phyloP scores from a whole-genome alignment of 2,888 invertebrate genomes.

The Crematogaster levior region DNA sequence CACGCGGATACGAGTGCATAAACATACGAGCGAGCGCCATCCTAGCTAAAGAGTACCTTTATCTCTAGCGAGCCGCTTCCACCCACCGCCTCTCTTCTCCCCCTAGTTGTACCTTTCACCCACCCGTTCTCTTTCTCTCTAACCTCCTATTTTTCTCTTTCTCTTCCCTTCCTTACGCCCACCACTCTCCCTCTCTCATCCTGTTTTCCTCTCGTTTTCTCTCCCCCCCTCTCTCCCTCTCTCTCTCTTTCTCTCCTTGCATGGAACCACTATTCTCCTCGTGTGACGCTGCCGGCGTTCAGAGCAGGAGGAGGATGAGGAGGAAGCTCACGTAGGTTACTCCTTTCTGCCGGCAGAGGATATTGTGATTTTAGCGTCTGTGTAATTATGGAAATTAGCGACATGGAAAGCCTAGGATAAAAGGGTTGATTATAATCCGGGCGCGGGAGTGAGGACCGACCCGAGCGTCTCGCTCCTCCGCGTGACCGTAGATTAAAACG shows the following conservation, averaged over 20 bases:
- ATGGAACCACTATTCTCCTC: slow-evolving; percentile 75
- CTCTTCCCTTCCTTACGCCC: slow-evolving; percentile 32
- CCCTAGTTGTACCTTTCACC: slow-evolving; percentile 56
- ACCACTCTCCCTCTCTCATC: slow-evolving; percentile 59
- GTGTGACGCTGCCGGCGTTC: slow-evolving; percentile 71
- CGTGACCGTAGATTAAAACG: slow-evolving; percentile 85
- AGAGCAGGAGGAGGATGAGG: slow-evolving; percentile 62
- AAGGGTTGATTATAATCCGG: slow-evolving; percentile 86
- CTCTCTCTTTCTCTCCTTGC: slow-evolving; percentile 65
- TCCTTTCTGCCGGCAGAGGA: slow-evolving; percentile 84
- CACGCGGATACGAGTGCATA: slow-evolving; percentile 85
- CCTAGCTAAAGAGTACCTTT: slow-evolving; percentile 84
- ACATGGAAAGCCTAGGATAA: slow-evolving; percentile 86
- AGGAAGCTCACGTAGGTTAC: slow-evolving; percentile 83
- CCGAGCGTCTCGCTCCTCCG: slow-evolving; percentile 73
- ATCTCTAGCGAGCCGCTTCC: slow-evolving; percentile 83
- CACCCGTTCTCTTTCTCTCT: slow-evolving; percentile 63
- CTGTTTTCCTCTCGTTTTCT: slow-evolving; percentile 53
- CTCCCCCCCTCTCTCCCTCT: slow-evolving; percentile 53
- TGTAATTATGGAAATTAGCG: slow-evolving; percentile 86
- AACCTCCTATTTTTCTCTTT: slow-evolving; percentile 42
- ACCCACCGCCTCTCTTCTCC: slow-evolving; percentile 63
- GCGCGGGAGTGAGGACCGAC: slow-evolving; percentile 78
- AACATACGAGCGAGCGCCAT: slow-evolving; percentile 84
- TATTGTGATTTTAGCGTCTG: slow-evolving; percentile 86